A percentile compares a stretch with the other conserved stretches of the same genome.
Conservation (phyloP, 1,140 invertebrate genomes). For the Lutraria rhynchaena region DNA sequence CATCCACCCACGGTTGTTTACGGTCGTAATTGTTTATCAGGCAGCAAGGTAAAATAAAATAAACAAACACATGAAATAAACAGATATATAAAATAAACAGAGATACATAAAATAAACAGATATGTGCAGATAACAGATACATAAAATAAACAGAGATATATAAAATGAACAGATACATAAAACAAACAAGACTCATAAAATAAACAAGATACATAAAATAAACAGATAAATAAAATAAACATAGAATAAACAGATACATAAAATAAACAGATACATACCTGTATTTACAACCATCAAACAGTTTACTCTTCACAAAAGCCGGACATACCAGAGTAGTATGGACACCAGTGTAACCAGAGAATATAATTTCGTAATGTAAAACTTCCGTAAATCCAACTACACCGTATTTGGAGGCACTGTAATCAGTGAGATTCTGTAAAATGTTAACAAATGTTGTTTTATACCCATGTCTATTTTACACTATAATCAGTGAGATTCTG, state of each 20-base stretch:
- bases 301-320: conserved; percentile 96
- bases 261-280: conserved; percentile 63
- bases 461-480: too few species aligned
- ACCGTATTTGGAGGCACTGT: conserved; percentile 92
- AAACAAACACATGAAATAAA: too few species aligned
- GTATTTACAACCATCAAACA: conserved; percentile 93
- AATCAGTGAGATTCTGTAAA: conserved; percentile 91
- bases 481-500: conserved; percentile 93
- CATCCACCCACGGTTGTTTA: too few species aligned
- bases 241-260: too few species aligned
- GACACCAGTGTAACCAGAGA: conserved; percentile 85
- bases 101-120: too few species aligned
- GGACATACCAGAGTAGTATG: conserved; percentile 95
- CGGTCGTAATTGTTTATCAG: too few species aligned
- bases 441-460: too few species aligned
- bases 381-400: conserved; percentile 96
- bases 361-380: conserved; percentile 75
- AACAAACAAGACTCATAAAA: not conserved
- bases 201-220: not conserved
- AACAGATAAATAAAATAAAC: too few species aligned
- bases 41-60: too few species aligned
- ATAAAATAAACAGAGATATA: too few species aligned
- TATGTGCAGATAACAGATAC: too few species aligned
- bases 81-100: too few species aligned
- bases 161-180: not conserved